phyloP scores from a whole-genome alignment of 2,113 vertebrate species.

The Neolamprologus devosi region DNA sequence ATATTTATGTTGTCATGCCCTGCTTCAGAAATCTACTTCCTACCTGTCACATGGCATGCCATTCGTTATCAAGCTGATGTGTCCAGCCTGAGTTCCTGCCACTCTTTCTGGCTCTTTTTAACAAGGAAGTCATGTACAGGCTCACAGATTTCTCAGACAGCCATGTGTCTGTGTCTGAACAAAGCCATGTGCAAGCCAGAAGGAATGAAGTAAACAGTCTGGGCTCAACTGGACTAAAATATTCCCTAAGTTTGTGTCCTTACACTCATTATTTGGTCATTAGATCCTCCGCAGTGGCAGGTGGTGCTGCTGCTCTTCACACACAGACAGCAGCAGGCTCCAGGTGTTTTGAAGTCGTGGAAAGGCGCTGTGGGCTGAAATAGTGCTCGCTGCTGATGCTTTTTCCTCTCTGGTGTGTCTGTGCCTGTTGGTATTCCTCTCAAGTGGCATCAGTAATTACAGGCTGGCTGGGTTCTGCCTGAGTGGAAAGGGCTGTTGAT shows the following conservation, averaged over 20 bases:
- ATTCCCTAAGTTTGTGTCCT: background rate
- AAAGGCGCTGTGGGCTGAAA: slow-evolving; percentile 2
- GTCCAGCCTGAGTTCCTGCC: slow-evolving; percentile 27
- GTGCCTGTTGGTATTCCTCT: slow-evolving; percentile 40
- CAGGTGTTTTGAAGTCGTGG: slow-evolving; percentile 5
- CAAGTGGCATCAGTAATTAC: slow-evolving; percentile 44
- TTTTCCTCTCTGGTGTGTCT: slow-evolving; percentile 2
- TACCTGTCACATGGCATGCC: slow-evolving; percentile 30
- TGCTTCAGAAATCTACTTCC: background rate
- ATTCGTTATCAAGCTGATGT: slow-evolving; percentile 18
- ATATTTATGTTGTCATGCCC: background rate
- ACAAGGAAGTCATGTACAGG: slow-evolving; percentile 12
- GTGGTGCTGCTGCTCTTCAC: background rate
- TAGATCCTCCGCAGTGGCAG: background rate
- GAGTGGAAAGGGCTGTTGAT: slow-evolving; percentile 27
- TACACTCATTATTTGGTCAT: background rate
- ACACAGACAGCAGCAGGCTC: background rate
- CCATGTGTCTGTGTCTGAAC: slow-evolving; percentile 9
- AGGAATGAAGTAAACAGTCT: slow-evolving; percentile 6
- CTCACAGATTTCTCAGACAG: slow-evolving; percentile 25
- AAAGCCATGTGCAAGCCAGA: background rate
- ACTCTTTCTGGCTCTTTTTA: slow-evolving; percentile 15
- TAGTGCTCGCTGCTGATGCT: background rate
- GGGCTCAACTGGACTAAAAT: background rate
- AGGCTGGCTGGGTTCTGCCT: slow-evolving; percentile 32